Conservation (phyloP, 64 coral and sea anemone genomes). For the Astreopora myriophthalma region DNA sequence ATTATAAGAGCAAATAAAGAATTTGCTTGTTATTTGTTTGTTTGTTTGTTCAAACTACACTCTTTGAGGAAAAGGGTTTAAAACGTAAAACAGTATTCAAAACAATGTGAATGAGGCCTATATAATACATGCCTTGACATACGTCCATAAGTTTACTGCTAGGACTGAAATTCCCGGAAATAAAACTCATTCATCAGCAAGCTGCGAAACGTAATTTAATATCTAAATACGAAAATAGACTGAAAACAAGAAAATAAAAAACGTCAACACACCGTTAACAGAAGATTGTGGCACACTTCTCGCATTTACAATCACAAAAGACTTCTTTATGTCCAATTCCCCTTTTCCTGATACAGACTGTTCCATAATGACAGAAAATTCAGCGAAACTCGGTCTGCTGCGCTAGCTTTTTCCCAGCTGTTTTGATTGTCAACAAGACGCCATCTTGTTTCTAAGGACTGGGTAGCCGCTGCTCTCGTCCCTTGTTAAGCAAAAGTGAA, state of each 20-base stretch:
- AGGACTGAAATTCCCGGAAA: too few species aligned
- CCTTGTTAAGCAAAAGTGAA: neutral
- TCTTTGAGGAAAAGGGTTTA: too few species aligned
- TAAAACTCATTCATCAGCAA: too few species aligned
- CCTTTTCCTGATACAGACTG: neutral
- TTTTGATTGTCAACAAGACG: conserved; percentile 31
- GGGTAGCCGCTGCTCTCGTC: neutral
- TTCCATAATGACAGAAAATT: neutral
- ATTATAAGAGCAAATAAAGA: too few species aligned
- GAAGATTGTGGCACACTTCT: neutral
- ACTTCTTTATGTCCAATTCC: neutral
- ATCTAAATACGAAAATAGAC: too few species aligned
- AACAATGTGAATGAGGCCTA: too few species aligned
- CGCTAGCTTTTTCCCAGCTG: neutral
- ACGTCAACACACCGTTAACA: neutral
- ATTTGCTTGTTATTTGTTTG: too few species aligned
- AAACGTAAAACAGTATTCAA: too few species aligned
- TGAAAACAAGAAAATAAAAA: neutral
- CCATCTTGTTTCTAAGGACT: conserved; percentile 48
- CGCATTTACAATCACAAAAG: neutral
- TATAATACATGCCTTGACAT: too few species aligned
- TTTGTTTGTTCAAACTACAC: too few species aligned
- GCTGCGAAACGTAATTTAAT: too few species aligned
- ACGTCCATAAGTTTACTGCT: too few species aligned
- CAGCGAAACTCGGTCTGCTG: neutral